These are phyloP conservation scores for Frankliniella intonsa DNA, from an alignment of 2,888 invertebrate genomes.

Conservation along the genomic window DNA sequence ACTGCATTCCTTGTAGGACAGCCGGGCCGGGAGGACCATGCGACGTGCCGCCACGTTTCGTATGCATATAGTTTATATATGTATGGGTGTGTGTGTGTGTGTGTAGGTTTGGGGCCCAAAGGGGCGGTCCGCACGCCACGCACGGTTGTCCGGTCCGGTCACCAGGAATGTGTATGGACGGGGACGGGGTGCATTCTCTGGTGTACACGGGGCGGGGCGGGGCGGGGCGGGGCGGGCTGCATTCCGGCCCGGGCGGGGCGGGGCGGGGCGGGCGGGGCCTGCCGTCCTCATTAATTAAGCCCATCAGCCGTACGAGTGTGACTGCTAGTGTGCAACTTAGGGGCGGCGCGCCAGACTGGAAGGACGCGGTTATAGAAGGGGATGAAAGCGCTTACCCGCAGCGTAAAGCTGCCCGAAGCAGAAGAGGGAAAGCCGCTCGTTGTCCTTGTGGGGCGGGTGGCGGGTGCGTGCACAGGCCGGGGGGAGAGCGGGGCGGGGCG, in stretches of 20 bases:
- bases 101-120: neutral
- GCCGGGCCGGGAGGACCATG: neutral
- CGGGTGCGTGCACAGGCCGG: neutral
- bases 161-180: neutral
- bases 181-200: neutral
- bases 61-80: neutral
- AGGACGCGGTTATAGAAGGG: no score
- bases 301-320: no score
- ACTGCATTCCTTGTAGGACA: conserved; percentile 16
- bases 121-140: neutral
- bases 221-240: neutral
- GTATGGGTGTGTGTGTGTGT: neutral
- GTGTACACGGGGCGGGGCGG: neutral
- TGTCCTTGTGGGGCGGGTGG: no score
- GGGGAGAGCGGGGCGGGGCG: neutral
- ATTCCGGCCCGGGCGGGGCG: neutral
- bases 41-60: no score
- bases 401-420: no score
- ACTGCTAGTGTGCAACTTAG: no score
- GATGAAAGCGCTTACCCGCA: no score
- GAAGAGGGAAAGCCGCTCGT: no score
- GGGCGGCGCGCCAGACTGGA: no score
- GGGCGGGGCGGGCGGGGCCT: neutral
- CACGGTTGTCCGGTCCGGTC: neutral
- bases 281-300: neutral